These are phyloP conservation scores for Camelus bactrianus DNA, from an alignment of 2,113 vertebrate species.

Conservation along the genomic window DNA sequence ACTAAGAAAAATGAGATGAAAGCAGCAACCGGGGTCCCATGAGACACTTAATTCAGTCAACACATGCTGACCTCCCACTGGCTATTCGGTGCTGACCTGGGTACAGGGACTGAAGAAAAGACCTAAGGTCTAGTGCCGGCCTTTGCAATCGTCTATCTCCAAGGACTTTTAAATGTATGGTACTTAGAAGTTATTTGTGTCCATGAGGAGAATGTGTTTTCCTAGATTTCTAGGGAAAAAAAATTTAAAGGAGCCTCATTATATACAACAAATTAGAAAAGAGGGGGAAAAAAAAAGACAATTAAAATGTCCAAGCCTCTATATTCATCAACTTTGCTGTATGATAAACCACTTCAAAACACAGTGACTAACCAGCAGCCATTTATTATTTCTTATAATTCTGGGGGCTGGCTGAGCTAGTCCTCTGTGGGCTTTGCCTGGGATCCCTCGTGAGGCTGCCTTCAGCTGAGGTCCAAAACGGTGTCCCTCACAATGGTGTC, in stretches of 20 bases:
- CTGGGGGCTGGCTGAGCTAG: background rate
- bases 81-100: fast-evolving
- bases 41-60: background rate
- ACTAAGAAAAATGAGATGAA: background rate
- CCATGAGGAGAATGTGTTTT: background rate
- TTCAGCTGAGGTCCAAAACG: background rate
- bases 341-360: background rate
- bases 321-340: background rate
- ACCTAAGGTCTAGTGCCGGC: background rate
- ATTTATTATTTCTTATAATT: background rate
- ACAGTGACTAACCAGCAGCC: background rate
- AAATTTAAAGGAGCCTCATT: background rate
- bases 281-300: background rate
- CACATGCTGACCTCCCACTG: background rate
- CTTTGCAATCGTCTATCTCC: background rate
- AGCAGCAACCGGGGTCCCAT: background rate
- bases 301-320: background rate
- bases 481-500: background rate
- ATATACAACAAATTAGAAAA: constrained; percentile 5
- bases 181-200: background rate
- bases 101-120: background rate
- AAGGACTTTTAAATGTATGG: background rate
- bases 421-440: background rate
- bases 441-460: background rate
- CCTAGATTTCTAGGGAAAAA: background rate